phyloP scores from a whole-genome alignment of 2,113 vertebrate species.

The Emydocephalus ijimae region DNA sequence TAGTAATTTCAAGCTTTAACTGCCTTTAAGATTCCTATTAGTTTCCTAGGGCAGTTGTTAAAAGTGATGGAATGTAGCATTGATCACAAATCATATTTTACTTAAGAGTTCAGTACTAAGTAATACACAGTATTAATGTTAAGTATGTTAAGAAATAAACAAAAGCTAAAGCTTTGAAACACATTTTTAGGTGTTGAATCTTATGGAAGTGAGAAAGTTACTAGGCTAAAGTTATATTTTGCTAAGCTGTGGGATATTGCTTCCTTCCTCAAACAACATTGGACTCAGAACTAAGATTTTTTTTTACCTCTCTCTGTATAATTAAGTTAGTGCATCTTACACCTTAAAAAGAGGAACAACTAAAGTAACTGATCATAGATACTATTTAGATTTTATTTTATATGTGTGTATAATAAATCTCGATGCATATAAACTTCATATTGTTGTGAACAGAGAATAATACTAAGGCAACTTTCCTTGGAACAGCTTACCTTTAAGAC shows the following conservation, averaged over 20 bases:
- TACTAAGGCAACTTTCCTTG: neutral
- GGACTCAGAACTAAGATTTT: neutral
- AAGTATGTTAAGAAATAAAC: neutral
- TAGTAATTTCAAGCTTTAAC: neutral
- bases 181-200: neutral
- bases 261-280: neutral
- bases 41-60: neutral
- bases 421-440: neutral
- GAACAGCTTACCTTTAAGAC: neutral
- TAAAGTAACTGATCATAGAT: neutral
- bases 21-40: neutral
- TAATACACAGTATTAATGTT: neutral
- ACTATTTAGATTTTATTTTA: neutral
- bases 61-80: neutral
- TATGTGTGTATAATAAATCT: neutral
- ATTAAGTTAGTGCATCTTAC: neutral
- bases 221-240: neutral
- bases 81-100: neutral
- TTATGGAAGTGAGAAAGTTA: neutral
- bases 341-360: neutral
- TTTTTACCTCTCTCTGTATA: neutral
- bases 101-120: neutral
- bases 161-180: neutral
- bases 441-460: neutral
- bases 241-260: neutral